Conservation (phyloP, 2,888 invertebrate genomes). For the Drosophila birchii region DNA sequence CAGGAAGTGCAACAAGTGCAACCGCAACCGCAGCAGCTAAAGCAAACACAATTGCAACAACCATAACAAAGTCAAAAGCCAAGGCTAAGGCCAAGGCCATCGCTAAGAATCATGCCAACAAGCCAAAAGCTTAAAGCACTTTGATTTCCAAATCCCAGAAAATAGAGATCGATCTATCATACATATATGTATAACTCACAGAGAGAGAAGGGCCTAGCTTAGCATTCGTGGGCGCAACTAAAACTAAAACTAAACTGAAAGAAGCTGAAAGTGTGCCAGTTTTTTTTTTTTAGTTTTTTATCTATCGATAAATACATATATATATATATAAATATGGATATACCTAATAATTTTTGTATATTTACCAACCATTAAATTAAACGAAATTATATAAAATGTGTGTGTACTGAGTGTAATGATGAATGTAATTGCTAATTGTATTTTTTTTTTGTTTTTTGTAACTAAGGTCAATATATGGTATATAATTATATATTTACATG, state of each 20-base stretch:
- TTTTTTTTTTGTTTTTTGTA: constrained; percentile 16
- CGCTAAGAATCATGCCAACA: constrained; percentile 36
- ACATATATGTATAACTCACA: constrained; percentile 8
- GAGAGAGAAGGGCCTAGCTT: constrained; percentile 11
- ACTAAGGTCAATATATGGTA: constrained; percentile 16
- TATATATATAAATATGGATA: constrained; percentile 5
- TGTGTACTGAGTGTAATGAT: constrained; percentile 12
- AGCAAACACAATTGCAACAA: constrained; percentile 19
- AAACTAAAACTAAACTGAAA: constrained; percentile 33
- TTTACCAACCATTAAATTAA: constrained; percentile 11
- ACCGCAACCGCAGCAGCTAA: constrained; percentile 26
- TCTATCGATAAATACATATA: constrained; percentile 17
- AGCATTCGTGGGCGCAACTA: constrained; percentile 53
- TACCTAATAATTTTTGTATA: constrained; percentile 35
- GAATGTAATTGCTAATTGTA: constrained; percentile 7
- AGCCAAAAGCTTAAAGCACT: constrained; percentile 54
- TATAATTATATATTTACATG: constrained; percentile 29
- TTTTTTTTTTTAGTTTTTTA: constrained; percentile 32
- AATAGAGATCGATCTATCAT: constrained; percentile 1
- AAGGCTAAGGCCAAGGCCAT: constrained; percentile 35
- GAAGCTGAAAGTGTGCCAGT: constrained; percentile 40
- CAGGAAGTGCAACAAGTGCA: constrained; percentile 12
- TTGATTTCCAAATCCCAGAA: background rate
- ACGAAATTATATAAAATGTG: constrained; percentile 12
- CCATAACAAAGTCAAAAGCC: constrained; percentile 34